These are phyloP conservation scores for Dysdera silvatica DNA, from an alignment of 1,140 invertebrate genomes.

Conservation along the genomic window DNA sequence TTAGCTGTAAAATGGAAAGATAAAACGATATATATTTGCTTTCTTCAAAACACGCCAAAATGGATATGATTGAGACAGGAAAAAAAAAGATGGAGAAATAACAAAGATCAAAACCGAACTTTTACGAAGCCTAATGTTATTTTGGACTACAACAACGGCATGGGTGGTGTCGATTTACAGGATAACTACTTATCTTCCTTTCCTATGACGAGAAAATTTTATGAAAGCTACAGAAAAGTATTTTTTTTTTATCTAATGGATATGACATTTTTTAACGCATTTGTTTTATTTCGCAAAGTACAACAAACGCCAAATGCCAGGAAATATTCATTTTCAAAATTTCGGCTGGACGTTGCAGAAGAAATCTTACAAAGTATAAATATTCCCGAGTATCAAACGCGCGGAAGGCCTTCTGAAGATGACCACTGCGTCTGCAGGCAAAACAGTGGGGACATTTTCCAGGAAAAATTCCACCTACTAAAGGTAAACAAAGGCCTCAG, in stretches of 20 bases:
- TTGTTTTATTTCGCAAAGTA: background rate
- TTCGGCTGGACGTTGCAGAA: background rate
- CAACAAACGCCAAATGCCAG: background rate
- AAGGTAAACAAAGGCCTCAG: background rate
- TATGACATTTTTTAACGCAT: constrained; percentile 2
- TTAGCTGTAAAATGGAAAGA: background rate
- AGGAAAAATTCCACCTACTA: background rate
- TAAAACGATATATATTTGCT: background rate
- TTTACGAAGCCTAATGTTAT: background rate
- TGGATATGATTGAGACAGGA: background rate
- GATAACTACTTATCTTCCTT: background rate
- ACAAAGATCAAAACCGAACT: too few relatives aligned
- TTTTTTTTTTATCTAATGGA: background rate
- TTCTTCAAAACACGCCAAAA: background rate
- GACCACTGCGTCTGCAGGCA: background rate
- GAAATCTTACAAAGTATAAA: background rate
- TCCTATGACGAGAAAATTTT: background rate
- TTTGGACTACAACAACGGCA: background rate
- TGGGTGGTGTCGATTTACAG: background rate
- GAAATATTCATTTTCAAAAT: constrained; percentile 3
- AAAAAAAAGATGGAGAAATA: background rate
- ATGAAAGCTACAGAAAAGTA: background rate
- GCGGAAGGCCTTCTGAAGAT: background rate
- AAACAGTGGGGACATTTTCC: background rate
- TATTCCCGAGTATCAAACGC: background rate